Base-by-base conservation (phyloP, 2,888 invertebrate genomes). In the Epistrophella euchroma region DNA sequence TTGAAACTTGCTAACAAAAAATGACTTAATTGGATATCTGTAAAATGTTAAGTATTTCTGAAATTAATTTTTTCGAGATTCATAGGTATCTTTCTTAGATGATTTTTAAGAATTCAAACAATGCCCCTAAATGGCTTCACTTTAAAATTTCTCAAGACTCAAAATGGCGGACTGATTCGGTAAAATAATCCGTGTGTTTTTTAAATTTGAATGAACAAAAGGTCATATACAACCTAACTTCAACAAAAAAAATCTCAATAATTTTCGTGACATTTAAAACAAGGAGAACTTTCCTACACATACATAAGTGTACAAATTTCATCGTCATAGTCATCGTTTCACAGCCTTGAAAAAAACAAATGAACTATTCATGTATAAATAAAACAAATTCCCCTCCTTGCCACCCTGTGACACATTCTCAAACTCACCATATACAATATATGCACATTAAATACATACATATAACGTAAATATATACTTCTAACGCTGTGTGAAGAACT, bases 351-450 rank as follows among this genome's bases (percentile, higher is more conserved):
- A 55, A 28, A n/a, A 50, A 55, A 55, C 55, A 32, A 28, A 55
- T 28, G 55, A 55, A 55, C 55, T 55, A 28, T 28, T 55, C 55
- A 55, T 28, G 55, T 55, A 32, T 28, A 55, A 28, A 55, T 55
- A 55, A 55, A 55, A 55, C n/a, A 28, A 55, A 55, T 28, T 9
- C 55, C n/a, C 55, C n/a, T n/a, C 28, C n/a, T 28, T 55, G 28
- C n/a, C 55, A 55, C 28, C 28, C 28, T 55, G 55, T 55, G n/a
- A n/a, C 28, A 55, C 55, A 55, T 55, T 55, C 55, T 55, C n/a
- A n/a, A 28, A 13, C 50, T 50, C 5, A 22, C 13, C 6, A 19
- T 19, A 10, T 13, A 5, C 3, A 1, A 35, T 7, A 35, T 2
- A 11, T 35, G 0, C 35, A 11, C 32, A 6, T 32, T 1, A 7